Evolutionary conservation across 2,888 invertebrate species (phyloP), one percentile per base, ranked within the genome.

Genomic region (Cephus pygmeus): DNA sequence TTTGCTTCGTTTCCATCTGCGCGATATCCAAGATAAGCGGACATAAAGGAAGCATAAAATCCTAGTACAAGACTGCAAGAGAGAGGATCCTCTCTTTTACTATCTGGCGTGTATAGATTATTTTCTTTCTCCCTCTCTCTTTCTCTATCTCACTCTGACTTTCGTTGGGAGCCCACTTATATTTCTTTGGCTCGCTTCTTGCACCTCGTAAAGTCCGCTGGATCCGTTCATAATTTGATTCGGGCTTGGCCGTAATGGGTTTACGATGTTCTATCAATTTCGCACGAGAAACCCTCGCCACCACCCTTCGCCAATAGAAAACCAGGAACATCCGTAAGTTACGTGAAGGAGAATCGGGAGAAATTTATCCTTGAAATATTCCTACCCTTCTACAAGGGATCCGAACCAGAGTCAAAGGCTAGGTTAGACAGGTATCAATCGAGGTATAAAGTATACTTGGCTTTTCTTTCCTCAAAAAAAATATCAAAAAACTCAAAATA

Each of bases 181-280:
- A 74, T 74, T 74, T 74, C 74, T 74, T 74, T 34, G 30, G 34
- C 34, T 76, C 76, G 69, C 74, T 76, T 76, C 76, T 79, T 73
- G 76, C 79, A 68, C 79, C 84, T 82, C 80, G 83, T 83, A 83
- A 83, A 83, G 79, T 81, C 77, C 82, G 81, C 77, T 80, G 83
- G 79, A 82, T 82, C 83, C 81, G 84, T 83, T 85, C 82, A 85
- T 86, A 85, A 87, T 87, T 86, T 84, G 84, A 84, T 86, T 84
- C 84, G 79, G 69, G 80, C 79, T 82, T 75, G 74, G 75, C 83
- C 77, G 80, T 86, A 86, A 87, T 86, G 85, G 86, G 84, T 86
- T 87, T 85, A 86, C 83, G 83, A 85, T 85, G 84, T 85, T 85
- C 82, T 82, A 86, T 87, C 85, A 86, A 85, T 87, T 85, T 83